phyloP scores from a whole-genome alignment of 2,888 invertebrate species.

The Mactromeris polynyma region DNA sequence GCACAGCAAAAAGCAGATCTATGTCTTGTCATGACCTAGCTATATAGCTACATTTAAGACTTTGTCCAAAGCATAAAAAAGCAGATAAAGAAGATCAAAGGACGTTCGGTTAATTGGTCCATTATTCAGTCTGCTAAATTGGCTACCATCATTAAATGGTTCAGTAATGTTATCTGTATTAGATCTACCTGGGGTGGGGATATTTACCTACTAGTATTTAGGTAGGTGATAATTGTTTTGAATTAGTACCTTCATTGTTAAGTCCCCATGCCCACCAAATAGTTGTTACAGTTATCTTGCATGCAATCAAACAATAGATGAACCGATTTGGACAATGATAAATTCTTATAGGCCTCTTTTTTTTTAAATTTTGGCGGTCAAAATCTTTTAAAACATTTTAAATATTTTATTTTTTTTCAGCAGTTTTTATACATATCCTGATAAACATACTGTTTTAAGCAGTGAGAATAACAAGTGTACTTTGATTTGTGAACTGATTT shows the following conservation, averaged over 20 bases:
- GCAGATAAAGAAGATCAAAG: background rate
- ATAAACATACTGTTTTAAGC: no score
- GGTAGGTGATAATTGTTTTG: conserved; percentile 29
- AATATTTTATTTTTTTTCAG: no score
- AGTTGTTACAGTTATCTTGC: background rate
- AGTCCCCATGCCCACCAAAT: background rate
- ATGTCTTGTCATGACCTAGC: background rate
- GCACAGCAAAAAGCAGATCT: background rate
- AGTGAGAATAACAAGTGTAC: no score
- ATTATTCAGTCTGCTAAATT: background rate
- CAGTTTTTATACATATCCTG: no score
- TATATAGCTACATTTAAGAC: background rate
- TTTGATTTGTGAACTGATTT: no score
- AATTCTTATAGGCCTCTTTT: no score
- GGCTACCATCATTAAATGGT: background rate
- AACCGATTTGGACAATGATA: background rate
- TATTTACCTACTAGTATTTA: conserved; percentile 14
- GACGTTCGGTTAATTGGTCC: background rate
- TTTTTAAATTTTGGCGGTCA: background rate
- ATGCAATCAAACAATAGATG: background rate
- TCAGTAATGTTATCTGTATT: conserved; percentile 1
- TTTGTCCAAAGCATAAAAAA: background rate
- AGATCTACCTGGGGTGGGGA: conserved; percentile 1
- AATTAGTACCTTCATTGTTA: conserved; percentile 20
- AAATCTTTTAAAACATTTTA: background rate